phyloP scores from a whole-genome alignment of 2,888 invertebrate species.

The Glyphotaelius pellucidus region DNA sequence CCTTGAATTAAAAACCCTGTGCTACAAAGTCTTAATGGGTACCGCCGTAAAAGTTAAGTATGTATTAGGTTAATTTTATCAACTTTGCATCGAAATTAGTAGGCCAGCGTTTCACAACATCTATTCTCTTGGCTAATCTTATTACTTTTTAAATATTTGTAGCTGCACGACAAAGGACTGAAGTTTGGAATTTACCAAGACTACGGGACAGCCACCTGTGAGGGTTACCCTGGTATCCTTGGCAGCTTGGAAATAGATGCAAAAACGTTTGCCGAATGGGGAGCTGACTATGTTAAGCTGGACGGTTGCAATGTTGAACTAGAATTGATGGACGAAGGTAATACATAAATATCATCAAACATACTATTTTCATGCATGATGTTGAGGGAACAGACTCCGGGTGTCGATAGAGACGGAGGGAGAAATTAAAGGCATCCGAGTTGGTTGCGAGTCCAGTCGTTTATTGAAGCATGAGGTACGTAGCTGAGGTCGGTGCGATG shows the following conservation, averaged over 20 bases:
- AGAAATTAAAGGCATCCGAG: too few relatives aligned
- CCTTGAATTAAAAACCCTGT: neutral
- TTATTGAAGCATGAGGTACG: too few relatives aligned
- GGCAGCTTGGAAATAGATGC: constrained; percentile 83
- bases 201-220: constrained; percentile 87
- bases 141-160: constrained; percentile 22
- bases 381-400: too few relatives aligned
- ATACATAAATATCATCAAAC: neutral
- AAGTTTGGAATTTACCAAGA: constrained; percentile 90
- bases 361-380: too few relatives aligned
- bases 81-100: neutral
- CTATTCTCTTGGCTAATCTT: neutral
- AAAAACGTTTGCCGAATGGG: constrained; percentile 86
- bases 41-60: too few relatives aligned
- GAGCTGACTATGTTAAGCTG: constrained; percentile 87
- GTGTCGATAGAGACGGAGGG: too few relatives aligned
- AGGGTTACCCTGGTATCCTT: constrained; percentile 85
- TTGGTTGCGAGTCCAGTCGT: too few relatives aligned
- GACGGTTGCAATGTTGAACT: constrained; percentile 86
- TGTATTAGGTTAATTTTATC: too few relatives aligned
- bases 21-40: neutral
- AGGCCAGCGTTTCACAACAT: neutral
- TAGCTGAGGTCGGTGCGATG: too few relatives aligned
- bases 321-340: constrained; percentile 75
- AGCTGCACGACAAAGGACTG: constrained; percentile 84